These are phyloP conservation scores for Nowickia ferox DNA, from an alignment of 2,888 invertebrate species.

Conservation along the genomic window DNA sequence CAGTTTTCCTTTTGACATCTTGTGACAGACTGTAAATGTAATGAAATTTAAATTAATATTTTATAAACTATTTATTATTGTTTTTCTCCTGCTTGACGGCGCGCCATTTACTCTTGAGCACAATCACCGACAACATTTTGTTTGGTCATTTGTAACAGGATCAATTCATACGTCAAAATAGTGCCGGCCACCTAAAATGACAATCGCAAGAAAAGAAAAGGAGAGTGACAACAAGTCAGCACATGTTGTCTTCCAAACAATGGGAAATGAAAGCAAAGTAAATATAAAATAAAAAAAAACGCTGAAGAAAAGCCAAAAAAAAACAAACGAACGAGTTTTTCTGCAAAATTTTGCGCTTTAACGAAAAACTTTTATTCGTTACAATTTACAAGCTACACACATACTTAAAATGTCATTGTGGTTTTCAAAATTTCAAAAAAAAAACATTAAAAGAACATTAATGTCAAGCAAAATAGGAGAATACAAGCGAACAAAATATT, in stretches of 20 bases:
- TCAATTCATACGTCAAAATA: conserved; percentile 85
- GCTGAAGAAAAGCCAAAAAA: neutral
- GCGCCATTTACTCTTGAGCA: conserved; percentile 63
- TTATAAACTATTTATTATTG: no score
- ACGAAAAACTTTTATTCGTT: conserved; percentile 13
- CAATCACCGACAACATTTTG: conserved; percentile 78
- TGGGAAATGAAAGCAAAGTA: conserved; percentile 7
- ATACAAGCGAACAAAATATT: neutral
- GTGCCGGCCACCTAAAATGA: conserved; percentile 85
- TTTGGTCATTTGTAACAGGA: conserved; percentile 85
- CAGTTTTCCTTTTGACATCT: conserved; percentile 69
- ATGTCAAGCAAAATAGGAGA: neutral
- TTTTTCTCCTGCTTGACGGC: neutral
- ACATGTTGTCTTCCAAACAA: neutral
- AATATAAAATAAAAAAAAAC: neutral
- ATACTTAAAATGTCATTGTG: conserved; percentile 35
- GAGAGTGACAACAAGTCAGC: neutral
- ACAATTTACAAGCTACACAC: neutral
- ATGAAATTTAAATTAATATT: no score
- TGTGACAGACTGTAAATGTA: no score
- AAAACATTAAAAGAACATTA: conserved; percentile 24
- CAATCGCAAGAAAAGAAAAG: neutral
- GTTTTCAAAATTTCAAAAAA: neutral
- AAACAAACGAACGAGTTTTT: neutral
- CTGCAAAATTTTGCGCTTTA: neutral